A percentile compares a stretch with the other conserved stretches of the same genome.
Evolutionary conservation across 1,140 invertebrate species (phyloP).

Genomic region (Marisa cornuarietis): DNA sequence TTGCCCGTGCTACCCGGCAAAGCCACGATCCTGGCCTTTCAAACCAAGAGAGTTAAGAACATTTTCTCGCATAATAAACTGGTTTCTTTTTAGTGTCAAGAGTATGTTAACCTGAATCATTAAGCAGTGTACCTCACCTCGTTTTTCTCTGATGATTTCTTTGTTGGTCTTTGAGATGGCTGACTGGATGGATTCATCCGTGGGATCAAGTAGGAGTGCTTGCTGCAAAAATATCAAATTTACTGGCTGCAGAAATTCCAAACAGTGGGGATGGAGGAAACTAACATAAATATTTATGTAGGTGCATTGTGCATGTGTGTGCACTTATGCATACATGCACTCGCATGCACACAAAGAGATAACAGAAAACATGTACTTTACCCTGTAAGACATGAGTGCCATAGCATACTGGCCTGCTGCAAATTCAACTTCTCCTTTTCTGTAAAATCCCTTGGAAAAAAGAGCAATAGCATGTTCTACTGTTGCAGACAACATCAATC

Average conservation of each 20-base stretch:
- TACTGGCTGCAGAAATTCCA: background rate
- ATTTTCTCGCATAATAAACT: background rate
- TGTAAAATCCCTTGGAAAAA: slow-evolving; percentile 78
- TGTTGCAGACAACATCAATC: background rate
- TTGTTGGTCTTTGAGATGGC: slow-evolving; percentile 74
- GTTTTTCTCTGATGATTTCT: slow-evolving; percentile 71
- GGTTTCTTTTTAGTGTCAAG: too few relatives aligned
- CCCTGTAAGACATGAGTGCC: slow-evolving; percentile 77
- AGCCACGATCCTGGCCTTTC: too few relatives aligned
- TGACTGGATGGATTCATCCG: slow-evolving; percentile 74
- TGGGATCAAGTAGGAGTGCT: slow-evolving; percentile 71
- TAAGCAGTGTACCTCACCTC: slow-evolving; percentile 31
- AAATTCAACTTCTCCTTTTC: slow-evolving; percentile 81
- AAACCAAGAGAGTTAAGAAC: background rate
- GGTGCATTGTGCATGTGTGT: too few relatives aligned
- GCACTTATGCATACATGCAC: too few relatives aligned
- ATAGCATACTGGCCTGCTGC: slow-evolving; percentile 75
- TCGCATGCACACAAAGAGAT: background rate
- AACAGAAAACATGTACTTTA: slow-evolving; percentile 12
- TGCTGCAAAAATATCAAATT: slow-evolving; percentile 35
- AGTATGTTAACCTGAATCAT: background rate
- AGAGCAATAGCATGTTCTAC: slow-evolving; percentile 22
- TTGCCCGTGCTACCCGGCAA: too few relatives aligned
- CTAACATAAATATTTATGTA: too few relatives aligned
- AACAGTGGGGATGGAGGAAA: background rate